Percentiles rank a stretch among this genome's conserved stretches.
Evolutionary conservation across 2,797 vertebrate genomes (phyloP).

Genomic region (Nasua narica): DNA sequence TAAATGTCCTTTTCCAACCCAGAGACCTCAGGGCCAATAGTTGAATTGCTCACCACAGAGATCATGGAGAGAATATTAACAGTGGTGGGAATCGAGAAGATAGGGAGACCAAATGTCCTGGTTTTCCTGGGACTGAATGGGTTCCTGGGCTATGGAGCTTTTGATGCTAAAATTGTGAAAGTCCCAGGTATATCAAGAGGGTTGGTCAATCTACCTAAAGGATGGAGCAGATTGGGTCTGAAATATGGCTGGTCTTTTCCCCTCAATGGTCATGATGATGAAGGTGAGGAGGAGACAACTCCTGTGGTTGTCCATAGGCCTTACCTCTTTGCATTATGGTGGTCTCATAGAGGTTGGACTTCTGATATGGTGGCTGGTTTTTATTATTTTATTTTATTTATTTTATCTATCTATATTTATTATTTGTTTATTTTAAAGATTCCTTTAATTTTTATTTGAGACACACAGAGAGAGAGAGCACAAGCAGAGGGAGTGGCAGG

Average conservation of each 20-base stretch:
- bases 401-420: too few relatives aligned
- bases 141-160: not conserved
- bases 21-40: not conserved
- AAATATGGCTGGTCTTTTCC: not conserved
- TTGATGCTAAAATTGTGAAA: not conserved
- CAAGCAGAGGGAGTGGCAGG: too few relatives aligned
- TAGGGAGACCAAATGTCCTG: not conserved
- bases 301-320: not conserved
- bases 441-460: too few relatives aligned
- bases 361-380: not conserved
- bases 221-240: not conserved
- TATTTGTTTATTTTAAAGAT: too few relatives aligned
- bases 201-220: not conserved
- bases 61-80: not conserved
- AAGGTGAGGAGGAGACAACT: not conserved
- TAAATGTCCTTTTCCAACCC: slow-evolving; percentile 12
- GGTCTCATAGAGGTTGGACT: not conserved
- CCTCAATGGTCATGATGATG: not conserved
- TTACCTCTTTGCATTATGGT: not conserved
- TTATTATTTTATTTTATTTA: not conserved
- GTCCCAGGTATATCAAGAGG: not conserved
- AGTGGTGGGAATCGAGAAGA: not conserved
- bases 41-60: not conserved
- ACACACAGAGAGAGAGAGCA: too few relatives aligned
- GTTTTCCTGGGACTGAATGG: not conserved